Base-by-base conservation (phyloP, 2,113 vertebrate genomes). In the Psilopogon haemacephalus region DNA sequence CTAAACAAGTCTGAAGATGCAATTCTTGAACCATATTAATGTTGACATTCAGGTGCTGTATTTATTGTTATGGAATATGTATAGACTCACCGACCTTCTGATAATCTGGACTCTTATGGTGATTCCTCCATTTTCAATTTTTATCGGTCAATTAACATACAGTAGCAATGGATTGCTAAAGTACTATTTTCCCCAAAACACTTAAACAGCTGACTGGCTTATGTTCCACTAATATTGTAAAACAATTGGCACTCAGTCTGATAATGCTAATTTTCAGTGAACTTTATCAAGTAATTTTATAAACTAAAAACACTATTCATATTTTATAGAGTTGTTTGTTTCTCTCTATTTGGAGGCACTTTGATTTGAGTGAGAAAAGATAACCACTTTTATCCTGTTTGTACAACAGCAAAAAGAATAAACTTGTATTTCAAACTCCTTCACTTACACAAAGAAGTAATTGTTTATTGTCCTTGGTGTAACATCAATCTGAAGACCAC, bases 101-200 rank as follows among this genome's bases (percentile, higher is more conserved):
- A 94, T 42, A 95, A 91, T 90, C 33, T 32, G 84, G 48, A 26
- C 75, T 85, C 93, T 46, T 84, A 91, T 42, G 89, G 88, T 92
- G 37, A 75, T 91, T 86, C 84, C 46, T 32, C 81, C 60, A 15
- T 85, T 87, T 93, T 70, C 85, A 95, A n/a, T 64, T 89, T 27
- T 93, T 33, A 75, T 33, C 15, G 20, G 64, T 63, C 93, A 96
- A 93, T 32, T 52, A 58, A 84, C 15, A 55, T 56, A 82, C 13
- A 55, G 73, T 2, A 92, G 52, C 46, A 89, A 1, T 69, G 50
- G 76, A 82, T 85, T 94, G 55, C 48, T 91, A 37, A 37, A 93
- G 37, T 84, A 86, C 8, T 78, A 90, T 64, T 86, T 85, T 44
- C 78, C 6, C 46, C 18, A 55, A 75, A 91, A 90, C 42, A 44